Conservation (phyloP, 1,140 invertebrate genomes). For the Cydia splendana region DNA sequence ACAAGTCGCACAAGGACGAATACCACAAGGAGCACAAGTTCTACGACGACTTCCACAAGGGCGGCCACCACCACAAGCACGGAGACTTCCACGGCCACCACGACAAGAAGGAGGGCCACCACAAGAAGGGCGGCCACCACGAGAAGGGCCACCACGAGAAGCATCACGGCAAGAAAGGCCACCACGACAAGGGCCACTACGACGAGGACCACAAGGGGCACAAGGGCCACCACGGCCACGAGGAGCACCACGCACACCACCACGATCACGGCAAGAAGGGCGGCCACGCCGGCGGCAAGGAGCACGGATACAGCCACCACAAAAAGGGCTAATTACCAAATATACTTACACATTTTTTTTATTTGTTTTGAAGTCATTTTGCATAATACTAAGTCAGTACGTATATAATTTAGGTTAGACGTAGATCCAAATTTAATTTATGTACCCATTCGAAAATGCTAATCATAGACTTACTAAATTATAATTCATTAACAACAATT, state of each 20-base stretch:
- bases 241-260: constrained; percentile 84
- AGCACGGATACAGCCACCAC: constrained; percentile 82
- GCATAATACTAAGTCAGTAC: constrained; percentile 36
- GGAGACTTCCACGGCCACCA: constrained; percentile 86
- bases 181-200: constrained; percentile 85
- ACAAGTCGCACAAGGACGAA: constrained; percentile 90
- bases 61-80: constrained; percentile 85
- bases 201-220: constrained; percentile 82
- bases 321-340: constrained; percentile 60
- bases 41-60: constrained; percentile 90
- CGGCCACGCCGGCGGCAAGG: constrained; percentile 82
- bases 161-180: constrained; percentile 87
- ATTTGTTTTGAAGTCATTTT: constrained; percentile 48
- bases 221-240: constrained; percentile 83
- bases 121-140: constrained; percentile 86
- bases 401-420: constrained; percentile 29
- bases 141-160: constrained; percentile 86
- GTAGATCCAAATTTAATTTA: constrained; percentile 28
- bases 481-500: neutral
- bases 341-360: constrained; percentile 43
- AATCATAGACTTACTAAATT: neutral
- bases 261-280: constrained; percentile 84
- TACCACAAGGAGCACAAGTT: constrained; percentile 92
- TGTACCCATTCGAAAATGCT: neutral
- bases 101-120: constrained; percentile 84